A percentile compares a stretch with the other conserved stretches of the same genome.
phyloP scores from a whole-genome alignment of 2,113 vertebrate species.

The Columba janthina region DNA sequence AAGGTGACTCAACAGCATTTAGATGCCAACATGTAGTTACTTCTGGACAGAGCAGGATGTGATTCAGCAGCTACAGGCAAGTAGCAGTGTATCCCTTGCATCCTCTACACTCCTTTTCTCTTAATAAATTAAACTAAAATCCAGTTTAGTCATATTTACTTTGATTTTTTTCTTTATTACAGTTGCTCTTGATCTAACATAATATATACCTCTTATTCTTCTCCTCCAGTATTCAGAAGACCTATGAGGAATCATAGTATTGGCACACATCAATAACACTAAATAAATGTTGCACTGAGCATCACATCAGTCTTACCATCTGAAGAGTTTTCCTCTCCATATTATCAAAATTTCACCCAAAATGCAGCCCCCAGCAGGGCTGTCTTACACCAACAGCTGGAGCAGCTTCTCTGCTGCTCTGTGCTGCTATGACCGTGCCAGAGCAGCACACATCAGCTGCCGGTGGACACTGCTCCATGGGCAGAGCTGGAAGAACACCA shows the following conservation, averaged over 20 bases:
- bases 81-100: background rate
- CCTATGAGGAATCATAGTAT: background rate
- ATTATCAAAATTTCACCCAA: background rate
- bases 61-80: constrained; percentile 33
- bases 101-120: background rate
- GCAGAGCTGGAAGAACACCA: background rate
- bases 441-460: background rate
- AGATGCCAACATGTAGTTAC: constrained; percentile 19
- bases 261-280: background rate
- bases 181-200: background rate
- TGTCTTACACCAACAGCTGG: background rate
- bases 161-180: background rate
- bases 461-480: background rate
- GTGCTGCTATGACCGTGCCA: rapidly evolving
- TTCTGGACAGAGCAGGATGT: constrained; percentile 31
- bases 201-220: background rate
- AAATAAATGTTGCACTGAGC: background rate
- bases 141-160: background rate
- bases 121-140: background rate
- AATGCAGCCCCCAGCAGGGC: background rate
- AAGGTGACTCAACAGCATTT: constrained; percentile 36
- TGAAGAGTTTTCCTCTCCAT: background rate
- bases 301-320: background rate
- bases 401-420: background rate
- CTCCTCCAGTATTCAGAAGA: background rate